A percentile compares a stretch with the other conserved stretches of the same genome.
Evolutionary conservation across 1,140 invertebrate genomes (phyloP).

Genomic region (Andrena cerasifolii): DNA sequence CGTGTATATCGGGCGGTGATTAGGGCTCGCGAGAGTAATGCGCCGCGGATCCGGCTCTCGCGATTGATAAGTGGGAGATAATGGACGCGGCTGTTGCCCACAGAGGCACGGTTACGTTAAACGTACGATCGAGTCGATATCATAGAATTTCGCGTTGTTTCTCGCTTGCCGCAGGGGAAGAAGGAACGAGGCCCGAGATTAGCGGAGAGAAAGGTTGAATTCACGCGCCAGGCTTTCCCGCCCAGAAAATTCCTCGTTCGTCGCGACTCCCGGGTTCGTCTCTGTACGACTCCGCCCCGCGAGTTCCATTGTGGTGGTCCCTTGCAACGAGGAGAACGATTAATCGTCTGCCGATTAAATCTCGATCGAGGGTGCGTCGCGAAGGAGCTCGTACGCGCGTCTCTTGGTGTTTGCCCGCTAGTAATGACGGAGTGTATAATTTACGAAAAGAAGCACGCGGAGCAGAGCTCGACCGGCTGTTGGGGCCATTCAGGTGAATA

Average conservation of each 20-base stretch:
- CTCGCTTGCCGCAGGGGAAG: too few relatives aligned
- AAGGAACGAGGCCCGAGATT: too few relatives aligned
- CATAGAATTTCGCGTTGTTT: too few relatives aligned
- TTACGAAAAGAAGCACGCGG: conserved; percentile 51
- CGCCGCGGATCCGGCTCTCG: not conserved
- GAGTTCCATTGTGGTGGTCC: too few relatives aligned
- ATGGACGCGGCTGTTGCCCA: not conserved
- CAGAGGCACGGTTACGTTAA: too few relatives aligned
- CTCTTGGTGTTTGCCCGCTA: conserved; percentile 32
- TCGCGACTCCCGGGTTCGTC: too few relatives aligned
- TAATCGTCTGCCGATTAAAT: conserved; percentile 50
- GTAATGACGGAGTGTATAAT: conserved; percentile 63
- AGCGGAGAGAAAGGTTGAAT: too few relatives aligned
- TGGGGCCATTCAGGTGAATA: conserved; percentile 44
- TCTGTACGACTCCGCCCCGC: too few relatives aligned
- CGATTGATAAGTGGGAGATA: conserved; percentile 19
- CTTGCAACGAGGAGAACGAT: not conserved
- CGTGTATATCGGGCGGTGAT: not conserved
- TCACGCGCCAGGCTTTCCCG: too few relatives aligned
- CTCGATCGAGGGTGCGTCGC: conserved; percentile 30
- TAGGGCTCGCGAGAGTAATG: not conserved
- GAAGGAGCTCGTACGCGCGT: conserved; percentile 1
- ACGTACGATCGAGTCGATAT: too few relatives aligned
- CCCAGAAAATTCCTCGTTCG: too few relatives aligned
- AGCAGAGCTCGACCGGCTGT: not conserved